Evolutionary conservation across 2,113 vertebrate genomes (phyloP), one percentile per base, ranked within the genome.

Genomic region (Nesospiza acunhae): DNA sequence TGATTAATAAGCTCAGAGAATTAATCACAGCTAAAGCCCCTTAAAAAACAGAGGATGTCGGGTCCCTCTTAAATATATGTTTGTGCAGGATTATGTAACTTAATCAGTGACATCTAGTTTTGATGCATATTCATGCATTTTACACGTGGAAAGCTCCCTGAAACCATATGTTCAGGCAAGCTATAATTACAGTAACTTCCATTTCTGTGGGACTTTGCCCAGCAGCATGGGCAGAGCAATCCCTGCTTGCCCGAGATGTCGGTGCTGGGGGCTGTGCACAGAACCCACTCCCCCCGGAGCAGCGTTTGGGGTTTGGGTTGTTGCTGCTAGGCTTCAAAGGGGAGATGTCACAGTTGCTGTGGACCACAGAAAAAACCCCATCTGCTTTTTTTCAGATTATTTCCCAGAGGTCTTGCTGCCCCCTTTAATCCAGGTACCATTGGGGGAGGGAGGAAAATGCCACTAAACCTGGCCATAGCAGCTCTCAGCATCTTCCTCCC

Each of bases 1-100:
- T 89, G 93, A 97, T 97, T 98, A 98, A 98, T 97, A 97, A 97
- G 97, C 95, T 95, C 91, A 91, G 96, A 97, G 97, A 97, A 97
- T 97, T 98, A 91, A 97, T 98, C 97, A 95, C 18, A 24, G 60
- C 89, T 97, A 94, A 97, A 96, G 81, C 90, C 94, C 94, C 82
- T 96, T 94, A 79, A 90, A 96, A 97, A 96, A 35, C 79, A 77
- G 89, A 89, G 85, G 79, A 95, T 75, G 95, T 90, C 0, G 60
- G 60, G 87, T 96, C 82, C 78, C 89, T 94, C 96, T 95, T 94
- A 96, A 94, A 96, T 93, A 90, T 84, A 96, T 93, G 87, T 96
- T 97, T 97, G 96, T 82, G 85, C 79, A 96, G 87, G 96, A 95
- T 97, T 97, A 97, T 97, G 95, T 97, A 96, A 97, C 74, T 96